A percentile compares a stretch with the other conserved stretches of the same genome.
phyloP scores from a whole-genome alignment of 2,888 invertebrate species.

The Arctia plantaginis region DNA sequence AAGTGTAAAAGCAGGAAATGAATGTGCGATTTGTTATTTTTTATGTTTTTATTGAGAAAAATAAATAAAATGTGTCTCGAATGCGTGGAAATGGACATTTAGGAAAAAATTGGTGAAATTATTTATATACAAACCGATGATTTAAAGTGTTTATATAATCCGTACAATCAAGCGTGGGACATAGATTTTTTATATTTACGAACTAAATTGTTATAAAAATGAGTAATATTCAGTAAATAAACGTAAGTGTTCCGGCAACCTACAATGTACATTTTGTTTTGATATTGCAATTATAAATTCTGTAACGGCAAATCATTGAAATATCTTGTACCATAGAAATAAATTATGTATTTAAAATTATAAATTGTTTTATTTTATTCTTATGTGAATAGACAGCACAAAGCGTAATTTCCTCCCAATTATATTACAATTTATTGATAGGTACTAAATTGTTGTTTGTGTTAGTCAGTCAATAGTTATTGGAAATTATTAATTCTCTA shows the following conservation, averaged over 20 bases:
- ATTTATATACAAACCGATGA: constrained; percentile 56
- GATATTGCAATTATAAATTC: constrained; percentile 61
- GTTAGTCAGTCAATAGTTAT: too few species aligned
- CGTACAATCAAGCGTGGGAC: constrained; percentile 48
- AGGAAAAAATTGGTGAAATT: constrained; percentile 66
- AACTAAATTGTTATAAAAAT: constrained; percentile 55
- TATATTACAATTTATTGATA: too few species aligned
- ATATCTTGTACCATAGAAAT: constrained; percentile 84
- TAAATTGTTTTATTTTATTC: constrained; percentile 39
- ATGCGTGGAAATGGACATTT: constrained; percentile 65
- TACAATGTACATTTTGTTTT: constrained; percentile 56
- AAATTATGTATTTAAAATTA: constrained; percentile 85
- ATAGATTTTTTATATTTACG: constrained; percentile 51
- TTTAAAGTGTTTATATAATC: constrained; percentile 66
- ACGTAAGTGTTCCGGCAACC: constrained; percentile 37
- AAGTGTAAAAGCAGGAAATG: constrained; percentile 65
- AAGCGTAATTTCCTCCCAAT: too few species aligned
- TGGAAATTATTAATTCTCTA: too few species aligned
- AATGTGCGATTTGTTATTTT: constrained; percentile 79
- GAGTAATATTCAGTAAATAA: constrained; percentile 44
- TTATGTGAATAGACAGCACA: too few species aligned
- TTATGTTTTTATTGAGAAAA: constrained; percentile 81
- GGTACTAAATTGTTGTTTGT: too few species aligned
- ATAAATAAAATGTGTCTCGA: constrained; percentile 65
- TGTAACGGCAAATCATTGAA: constrained; percentile 75